These are phyloP conservation scores for Mormyrops attenuatus DNA, from an alignment of 2,797 vertebrate genomes.

Conservation along the genomic window DNA sequence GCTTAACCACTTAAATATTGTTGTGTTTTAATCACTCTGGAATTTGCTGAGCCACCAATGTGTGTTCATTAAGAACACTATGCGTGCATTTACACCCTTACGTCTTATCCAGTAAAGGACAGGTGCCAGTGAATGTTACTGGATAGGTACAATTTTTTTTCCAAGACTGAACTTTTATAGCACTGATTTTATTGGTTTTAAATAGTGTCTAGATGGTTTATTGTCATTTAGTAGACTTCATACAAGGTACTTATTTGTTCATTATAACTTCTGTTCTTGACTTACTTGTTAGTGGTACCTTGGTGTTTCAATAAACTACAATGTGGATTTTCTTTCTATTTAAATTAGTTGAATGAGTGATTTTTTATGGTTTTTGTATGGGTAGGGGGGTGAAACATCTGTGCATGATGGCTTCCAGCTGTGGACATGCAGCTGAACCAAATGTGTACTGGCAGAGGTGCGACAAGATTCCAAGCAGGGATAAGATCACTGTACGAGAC, in stretches of 20 bases:
- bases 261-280: neutral
- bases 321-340: neutral
- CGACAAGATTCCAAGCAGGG: neutral
- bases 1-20: neutral
- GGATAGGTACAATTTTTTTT: neutral
- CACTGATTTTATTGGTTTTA: neutral
- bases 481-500: neutral
- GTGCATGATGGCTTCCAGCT: neutral
- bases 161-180: neutral
- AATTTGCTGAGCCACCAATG: neutral
- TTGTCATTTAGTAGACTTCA: neutral
- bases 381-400: neutral
- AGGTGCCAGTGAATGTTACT: neutral
- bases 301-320: neutral
- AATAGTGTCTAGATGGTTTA: neutral
- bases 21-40: neutral
- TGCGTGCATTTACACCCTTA: neutral
- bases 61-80: neutral
- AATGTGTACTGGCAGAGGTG: neutral
- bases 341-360: neutral
- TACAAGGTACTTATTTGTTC: neutral
- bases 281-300: neutral
- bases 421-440: neutral
- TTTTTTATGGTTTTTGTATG: neutral
- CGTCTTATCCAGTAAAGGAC: neutral